Base-by-base conservation (phyloP, 1,140 invertebrate species). In the Zaprionus tsacasi region DNA sequence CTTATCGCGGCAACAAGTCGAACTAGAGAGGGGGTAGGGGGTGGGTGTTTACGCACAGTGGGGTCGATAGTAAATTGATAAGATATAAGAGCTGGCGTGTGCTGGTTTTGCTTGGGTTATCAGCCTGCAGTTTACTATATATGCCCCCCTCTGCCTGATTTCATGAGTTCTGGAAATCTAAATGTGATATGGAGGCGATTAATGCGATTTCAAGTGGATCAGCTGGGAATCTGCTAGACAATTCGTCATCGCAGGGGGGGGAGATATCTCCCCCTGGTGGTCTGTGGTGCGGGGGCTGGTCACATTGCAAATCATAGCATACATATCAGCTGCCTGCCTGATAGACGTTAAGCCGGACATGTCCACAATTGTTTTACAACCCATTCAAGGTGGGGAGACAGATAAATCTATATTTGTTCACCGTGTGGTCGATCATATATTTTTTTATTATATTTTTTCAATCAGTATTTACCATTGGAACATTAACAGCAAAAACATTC, bases 281-380 rank as follows among this genome's bases (percentile, higher is more conserved):
- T n/a, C n/a, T 21, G 21, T 21, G 21, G 21, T 21, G 21, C 21
- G 21, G 27, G 13, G 33, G 13, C 10, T 25, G 27, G 6, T 27
- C 10, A 11, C 11, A 6, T 60, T 15, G 17, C 52, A 74, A 74
- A 69, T 74, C 52, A 74, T 74, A 61, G 71, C 71, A 68, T 60
- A 68, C 70, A 60, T 61, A 61, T 56, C 57, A 60, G 70, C 57
- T 60, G 30, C 1, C 21, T 30, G 56, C 45, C 45, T 52, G 57
- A 52, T 59, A 38, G 2, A 3, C 56, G 33, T 58, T 58, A 43
- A 27, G 57, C 21, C 15, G 13, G 21, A 48, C 25, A 27, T 54
- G 21, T 21, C 21, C 2, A 21, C 21, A 21, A n/a, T n/a, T 21
- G 61, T 57, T 74, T 74, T 74, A 70, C 40, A 21, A n/a, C 58